Evolutionary conservation across 1,140 invertebrate species (phyloP), one percentile per base, ranked within the genome.

Genomic region (Hypothenemus hampei): DNA sequence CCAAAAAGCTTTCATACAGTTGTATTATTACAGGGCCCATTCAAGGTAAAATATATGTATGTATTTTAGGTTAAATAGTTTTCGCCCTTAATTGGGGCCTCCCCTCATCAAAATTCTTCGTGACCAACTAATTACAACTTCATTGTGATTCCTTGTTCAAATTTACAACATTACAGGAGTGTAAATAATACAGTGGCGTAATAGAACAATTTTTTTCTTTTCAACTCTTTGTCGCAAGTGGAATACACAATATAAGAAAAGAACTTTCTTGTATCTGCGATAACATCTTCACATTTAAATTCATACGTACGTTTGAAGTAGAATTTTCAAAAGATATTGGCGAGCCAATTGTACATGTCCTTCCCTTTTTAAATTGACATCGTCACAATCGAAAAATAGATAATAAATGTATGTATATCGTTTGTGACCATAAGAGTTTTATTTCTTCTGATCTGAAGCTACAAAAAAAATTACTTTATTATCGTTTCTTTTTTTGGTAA

Each of bases 1-100:
- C 7, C n/a, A n/a, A n/a, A n/a, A 23, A 43, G 35, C 49, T 43
- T 43, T 43, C 44, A 52, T 43, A 39, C 24, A 52, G 37, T 43
- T 33, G 44, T 52, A 52, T 52, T 52, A 43, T 52, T 52, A 52
- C 39, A 37, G 15, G 41, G 33, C 15, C 49, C 40, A 41, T 44
- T 52, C 49, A 43, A 43, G 49, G 33, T 24, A 24, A 35, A n/a
- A n/a, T 48, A 36, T 35, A 26, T 23, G 33, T 43, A 41, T 16
- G 19, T 13, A n/a, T n/a, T n/a, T n/a, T n/a, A 11, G 39, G 18
- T 26, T 52, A 29, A 29, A 46, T 46, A 29, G 23, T 13, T n/a
- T n/a, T 10, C 39, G 20, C 13, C 23, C 23, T 39, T 52, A 52
- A 52, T 52, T 52, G 49, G 37, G 15, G 11, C 16, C n/a, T n/a